These are phyloP conservation scores for Engraulis encrasicolus DNA, from an alignment of 2,113 vertebrate genomes.

Conservation along the genomic window DNA sequence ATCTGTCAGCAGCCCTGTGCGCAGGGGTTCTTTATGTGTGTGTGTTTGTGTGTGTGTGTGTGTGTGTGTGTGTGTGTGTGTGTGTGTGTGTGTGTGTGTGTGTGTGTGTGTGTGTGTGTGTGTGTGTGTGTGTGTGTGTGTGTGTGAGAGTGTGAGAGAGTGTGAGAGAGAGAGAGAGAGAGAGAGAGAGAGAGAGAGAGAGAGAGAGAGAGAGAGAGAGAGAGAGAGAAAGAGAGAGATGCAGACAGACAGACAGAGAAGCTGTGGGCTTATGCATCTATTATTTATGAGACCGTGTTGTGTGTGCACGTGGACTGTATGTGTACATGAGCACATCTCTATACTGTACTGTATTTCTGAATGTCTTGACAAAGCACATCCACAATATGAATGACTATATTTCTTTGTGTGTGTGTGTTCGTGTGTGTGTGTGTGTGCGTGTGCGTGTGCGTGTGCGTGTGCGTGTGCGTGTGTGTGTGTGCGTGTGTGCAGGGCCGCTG, in stretches of 20 bases:
- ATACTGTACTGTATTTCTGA: too few relatives aligned
- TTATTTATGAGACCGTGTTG: background rate
- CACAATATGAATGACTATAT: too few relatives aligned
- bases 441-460: conserved; percentile 3
- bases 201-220: background rate
- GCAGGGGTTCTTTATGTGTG: too few relatives aligned
- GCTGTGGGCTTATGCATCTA: background rate
- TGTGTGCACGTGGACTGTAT: background rate
- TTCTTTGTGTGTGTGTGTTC: too few relatives aligned
- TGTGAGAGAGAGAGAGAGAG: background rate
- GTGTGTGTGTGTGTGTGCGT: background rate
- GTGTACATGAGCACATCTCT: too few relatives aligned
- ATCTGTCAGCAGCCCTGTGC: too few relatives aligned
- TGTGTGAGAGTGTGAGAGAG: background rate
- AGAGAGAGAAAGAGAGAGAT: background rate
- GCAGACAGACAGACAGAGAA: background rate
- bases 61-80: background rate
- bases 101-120: background rate
- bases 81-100: background rate
- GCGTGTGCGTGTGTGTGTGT: background rate
- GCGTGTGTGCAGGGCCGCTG: too few relatives aligned
- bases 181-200: background rate
- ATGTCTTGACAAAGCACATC: too few relatives aligned
- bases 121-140: background rate
- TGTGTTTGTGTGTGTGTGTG: background rate